phyloP scores from a whole-genome alignment of 2,113 vertebrate species.

The Phoxinus phoxinus region DNA sequence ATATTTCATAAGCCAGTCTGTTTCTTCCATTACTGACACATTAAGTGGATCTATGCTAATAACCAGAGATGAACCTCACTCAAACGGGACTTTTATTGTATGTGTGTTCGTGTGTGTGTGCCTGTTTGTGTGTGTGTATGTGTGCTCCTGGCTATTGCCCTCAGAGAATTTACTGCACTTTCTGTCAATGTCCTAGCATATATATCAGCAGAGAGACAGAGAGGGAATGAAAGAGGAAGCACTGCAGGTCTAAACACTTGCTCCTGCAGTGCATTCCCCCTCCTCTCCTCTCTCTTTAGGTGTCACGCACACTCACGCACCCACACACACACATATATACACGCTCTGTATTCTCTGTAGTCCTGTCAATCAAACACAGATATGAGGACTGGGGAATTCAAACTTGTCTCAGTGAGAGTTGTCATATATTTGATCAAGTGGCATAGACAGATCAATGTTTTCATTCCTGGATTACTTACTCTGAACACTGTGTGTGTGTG shows the following conservation, averaged over 20 bases:
- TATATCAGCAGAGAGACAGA: constrained; percentile 38
- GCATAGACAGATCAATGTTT: neutral
- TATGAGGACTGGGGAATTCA: neutral
- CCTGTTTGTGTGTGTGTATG: constrained; percentile 3
- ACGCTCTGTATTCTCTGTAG: neutral
- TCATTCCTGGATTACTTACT: constrained; percentile 23
- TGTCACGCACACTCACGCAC: constrained; percentile 45
- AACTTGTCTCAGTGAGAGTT: neutral
- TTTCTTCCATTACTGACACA: constrained; percentile 5
- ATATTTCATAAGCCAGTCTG: constrained; percentile 13
- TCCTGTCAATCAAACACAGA: neutral
- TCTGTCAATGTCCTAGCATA: constrained; percentile 41
- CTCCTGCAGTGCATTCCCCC: constrained; percentile 56
- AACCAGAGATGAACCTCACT: neutral
- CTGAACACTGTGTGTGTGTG: neutral
- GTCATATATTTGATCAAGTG: neutral
- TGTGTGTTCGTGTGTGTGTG: constrained; percentile 16
- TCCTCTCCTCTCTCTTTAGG: constrained; percentile 39
- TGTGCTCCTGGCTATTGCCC: constrained; percentile 27
- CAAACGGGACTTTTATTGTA: neutral
- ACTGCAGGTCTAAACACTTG: constrained; percentile 58
- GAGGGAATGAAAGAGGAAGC: constrained; percentile 48
- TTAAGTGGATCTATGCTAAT: neutral
- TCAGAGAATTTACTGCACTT: constrained; percentile 47
- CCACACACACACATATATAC: constrained; percentile 38